Conservation (phyloP, 2,888 invertebrate genomes). For the Melieria omissa region DNA sequence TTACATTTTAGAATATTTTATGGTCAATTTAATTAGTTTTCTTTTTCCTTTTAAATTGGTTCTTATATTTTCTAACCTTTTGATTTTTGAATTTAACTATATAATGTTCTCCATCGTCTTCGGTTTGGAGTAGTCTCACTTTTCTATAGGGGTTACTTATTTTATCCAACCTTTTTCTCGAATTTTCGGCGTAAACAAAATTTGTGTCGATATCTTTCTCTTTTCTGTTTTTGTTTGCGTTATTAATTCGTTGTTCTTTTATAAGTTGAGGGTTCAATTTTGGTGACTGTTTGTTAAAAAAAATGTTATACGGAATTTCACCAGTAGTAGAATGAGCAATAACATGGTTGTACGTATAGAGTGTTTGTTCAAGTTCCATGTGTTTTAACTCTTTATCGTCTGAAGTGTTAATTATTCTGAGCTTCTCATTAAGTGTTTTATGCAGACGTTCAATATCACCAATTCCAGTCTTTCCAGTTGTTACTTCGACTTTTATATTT, state of each 20-base stretch:
- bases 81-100: slow-evolving; percentile 22
- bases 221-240: slow-evolving; percentile 24
- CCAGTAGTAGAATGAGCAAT: slow-evolving; percentile 29
- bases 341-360: slow-evolving; percentile 29
- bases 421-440: slow-evolving; percentile 37
- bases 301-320: slow-evolving; percentile 25
- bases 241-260: slow-evolving; percentile 26
- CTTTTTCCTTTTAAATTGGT: slow-evolving; percentile 18
- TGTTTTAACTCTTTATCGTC: slow-evolving; percentile 23
- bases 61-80: slow-evolving; percentile 9
- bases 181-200: slow-evolving; percentile 28
- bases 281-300: slow-evolving; percentile 25
- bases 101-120: slow-evolving; percentile 21
- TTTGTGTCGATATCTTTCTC: slow-evolving; percentile 21
- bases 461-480: slow-evolving; percentile 38
- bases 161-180: slow-evolving; percentile 24
- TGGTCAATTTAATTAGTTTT: slow-evolving; percentile 13
- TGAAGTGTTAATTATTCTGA: slow-evolving; percentile 34
- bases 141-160: slow-evolving; percentile 23
- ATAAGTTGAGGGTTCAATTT: slow-evolving; percentile 12
- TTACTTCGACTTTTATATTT: slow-evolving; percentile 30
- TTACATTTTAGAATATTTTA: slow-evolving; percentile 6
- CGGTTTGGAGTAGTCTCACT: slow-evolving; percentile 18
- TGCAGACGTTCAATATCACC: slow-evolving; percentile 37
- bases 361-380: slow-evolving; percentile 15